Evolutionary conservation across 1,140 invertebrate genomes (phyloP), one percentile per base, ranked within the genome.

Genomic region (Varroa destructor): DNA sequence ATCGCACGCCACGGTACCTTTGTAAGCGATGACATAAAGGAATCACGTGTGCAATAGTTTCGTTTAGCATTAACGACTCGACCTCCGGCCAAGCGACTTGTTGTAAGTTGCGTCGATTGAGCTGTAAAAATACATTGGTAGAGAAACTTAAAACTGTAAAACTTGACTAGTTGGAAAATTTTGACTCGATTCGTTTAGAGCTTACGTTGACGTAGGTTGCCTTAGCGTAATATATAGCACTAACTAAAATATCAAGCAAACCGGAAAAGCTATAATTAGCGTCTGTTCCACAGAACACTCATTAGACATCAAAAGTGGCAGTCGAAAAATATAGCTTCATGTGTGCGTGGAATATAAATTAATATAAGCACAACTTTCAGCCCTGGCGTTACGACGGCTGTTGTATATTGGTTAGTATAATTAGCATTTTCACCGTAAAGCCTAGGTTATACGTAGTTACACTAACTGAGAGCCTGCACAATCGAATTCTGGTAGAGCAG

Each of bases 61-160:
- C 61, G 46, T 46, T 67, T 8, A 40, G 40, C 40, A 67, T 67
- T 40, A 67, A 46, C 14, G 40, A 43, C 40, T 67, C 61, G 37
- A 67, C 61, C 40, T 67, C 61, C 5, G 61, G 61, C 61, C 61
- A 67, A 14, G 37, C 14, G 4, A 67, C 46, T 37, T 67, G 61
- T 3, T 43, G 12, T 14, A 67, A 46, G 36, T 46, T 25, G 36
- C 3, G 37, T 67, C 36, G 10, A 37, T 46, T 37, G 14, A 67
- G 12, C 61, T 67, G 61, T 46, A 37, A 37, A 8, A 5, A 25
- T 25, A 25, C 25, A 14, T 12, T 42, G 12, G 3, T 3, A 14
- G 25, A 58, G 42, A 3, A 58, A 58, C 25, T 58, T 58, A 56
- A 12, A 12, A n/a, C 10, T 56, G 10, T 12, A 12, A 56, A 0